These are phyloP conservation scores for Harlomillsia oculata DNA, from an alignment of 1,140 invertebrate species.

Conservation along the genomic window DNA sequence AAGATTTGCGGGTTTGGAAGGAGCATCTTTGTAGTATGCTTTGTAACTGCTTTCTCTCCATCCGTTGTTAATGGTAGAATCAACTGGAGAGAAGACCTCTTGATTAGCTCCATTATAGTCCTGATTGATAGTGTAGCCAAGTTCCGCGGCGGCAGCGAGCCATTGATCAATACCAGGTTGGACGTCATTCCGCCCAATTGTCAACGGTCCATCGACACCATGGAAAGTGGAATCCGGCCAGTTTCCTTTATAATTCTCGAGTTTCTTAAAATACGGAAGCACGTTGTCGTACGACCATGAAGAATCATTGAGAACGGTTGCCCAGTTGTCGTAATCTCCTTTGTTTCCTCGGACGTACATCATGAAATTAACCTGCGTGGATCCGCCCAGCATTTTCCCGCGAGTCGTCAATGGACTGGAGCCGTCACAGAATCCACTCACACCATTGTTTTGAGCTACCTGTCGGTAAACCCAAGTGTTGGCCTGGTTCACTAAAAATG, in stretches of 20 bases:
- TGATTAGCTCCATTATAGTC: slow-evolving; percentile 47
- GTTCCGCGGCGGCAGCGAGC: slow-evolving; percentile 37
- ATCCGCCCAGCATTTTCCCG: slow-evolving; percentile 46
- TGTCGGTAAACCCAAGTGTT: no score
- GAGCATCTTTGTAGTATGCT: slow-evolving; percentile 7
- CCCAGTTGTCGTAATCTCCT: slow-evolving; percentile 34
- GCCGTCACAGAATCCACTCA: no score
- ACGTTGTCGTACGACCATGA: slow-evolving; percentile 18
- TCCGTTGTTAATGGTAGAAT: background rate
- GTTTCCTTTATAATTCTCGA: slow-evolving; percentile 13
- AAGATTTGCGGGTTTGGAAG: background rate
- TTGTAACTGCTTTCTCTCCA: slow-evolving; percentile 12
- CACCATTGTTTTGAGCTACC: no score
- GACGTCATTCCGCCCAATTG: background rate
- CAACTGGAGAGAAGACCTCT: slow-evolving; percentile 12
- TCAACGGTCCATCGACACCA: background rate
- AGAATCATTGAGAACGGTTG: slow-evolving; percentile 7
- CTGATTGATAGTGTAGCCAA: slow-evolving; percentile 46
- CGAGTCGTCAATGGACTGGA: slow-evolving; percentile 28
- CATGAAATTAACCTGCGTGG: slow-evolving; percentile 50
- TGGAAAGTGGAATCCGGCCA: background rate
- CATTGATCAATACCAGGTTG: slow-evolving; percentile 38
- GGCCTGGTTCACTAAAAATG: no score
- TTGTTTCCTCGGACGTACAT: slow-evolving; percentile 49
- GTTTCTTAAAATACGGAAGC: slow-evolving; percentile 10